Percentiles rank a stretch among this genome's conserved stretches.
These are phyloP conservation scores for Muricea muricata DNA, from an alignment of 92 coral and sea anemone species.

Conservation along the genomic window DNA sequence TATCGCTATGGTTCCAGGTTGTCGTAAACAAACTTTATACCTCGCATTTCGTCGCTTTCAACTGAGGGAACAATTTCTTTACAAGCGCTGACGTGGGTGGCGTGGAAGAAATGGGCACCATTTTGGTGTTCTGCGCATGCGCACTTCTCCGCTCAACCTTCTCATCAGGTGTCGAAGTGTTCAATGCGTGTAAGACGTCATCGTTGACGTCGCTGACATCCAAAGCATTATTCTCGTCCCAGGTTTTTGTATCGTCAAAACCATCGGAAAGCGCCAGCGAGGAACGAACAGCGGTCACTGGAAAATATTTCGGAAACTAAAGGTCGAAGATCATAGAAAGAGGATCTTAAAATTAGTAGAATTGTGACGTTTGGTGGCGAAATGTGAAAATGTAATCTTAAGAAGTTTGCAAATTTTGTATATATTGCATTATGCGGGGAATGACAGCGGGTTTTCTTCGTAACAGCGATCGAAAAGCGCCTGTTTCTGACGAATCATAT, in stretches of 20 bases:
- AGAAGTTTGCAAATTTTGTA: no score
- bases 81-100: constrained; percentile 96
- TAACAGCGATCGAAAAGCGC: no score
- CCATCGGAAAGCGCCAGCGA: constrained; percentile 33
- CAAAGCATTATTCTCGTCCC: constrained; percentile 27
- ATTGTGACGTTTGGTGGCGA: no score
- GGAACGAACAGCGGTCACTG: constrained; percentile 24
- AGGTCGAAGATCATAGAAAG: no score
- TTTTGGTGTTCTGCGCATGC: background rate
- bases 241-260: constrained; percentile 31
- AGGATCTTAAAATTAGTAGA: no score
- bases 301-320: no score
- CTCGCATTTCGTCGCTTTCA: constrained; percentile 75
- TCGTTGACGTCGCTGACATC: background rate
- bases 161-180: constrained; percentile 36
- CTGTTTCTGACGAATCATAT: no score
- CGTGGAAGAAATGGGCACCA: constrained; percentile 56
- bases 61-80: constrained; percentile 91
- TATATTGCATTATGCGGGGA: no score
- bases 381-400: no score
- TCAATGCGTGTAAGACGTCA: constrained; percentile 7
- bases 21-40: background rate
- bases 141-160: constrained; percentile 22
- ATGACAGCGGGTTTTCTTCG: no score
- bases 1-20: no score